A percentile compares a stretch with the other conserved stretches of the same genome.
Conservation (phyloP, 2,888 invertebrate genomes). For the Miltochrista miniata region DNA sequence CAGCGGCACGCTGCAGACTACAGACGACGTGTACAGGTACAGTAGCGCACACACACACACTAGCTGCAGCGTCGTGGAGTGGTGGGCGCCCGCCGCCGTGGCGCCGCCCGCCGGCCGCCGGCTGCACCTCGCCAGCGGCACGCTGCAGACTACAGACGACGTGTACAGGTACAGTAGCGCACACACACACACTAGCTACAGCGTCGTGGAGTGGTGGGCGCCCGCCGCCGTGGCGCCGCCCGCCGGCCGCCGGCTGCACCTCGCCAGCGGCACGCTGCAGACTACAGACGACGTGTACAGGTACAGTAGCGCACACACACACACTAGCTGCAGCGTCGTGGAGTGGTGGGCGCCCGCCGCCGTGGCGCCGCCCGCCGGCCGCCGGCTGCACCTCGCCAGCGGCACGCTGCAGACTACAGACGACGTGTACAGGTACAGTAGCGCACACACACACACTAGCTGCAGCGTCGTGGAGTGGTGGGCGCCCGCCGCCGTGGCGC, state of each 20-base stretch:
- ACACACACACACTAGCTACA: too few species aligned
- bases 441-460: constrained; percentile 84
- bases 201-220: too few species aligned
- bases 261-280: constrained; percentile 68
- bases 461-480: constrained; percentile 98
- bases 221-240: constrained; percentile 85
- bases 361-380: constrained; percentile 93
- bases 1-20: constrained; percentile 75
- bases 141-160: constrained; percentile 72
- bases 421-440: constrained; percentile 81
- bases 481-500: constrained; percentile 94
- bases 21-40: constrained; percentile 47
- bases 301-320: constrained; percentile 13
- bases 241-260: constrained; percentile 89
- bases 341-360: too few species aligned
- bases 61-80: too few species aligned
- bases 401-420: constrained; percentile 74
- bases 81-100: constrained; percentile 70
- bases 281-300: constrained; percentile 56
- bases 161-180: constrained; percentile 47
- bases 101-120: constrained; percentile 88
- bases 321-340: too few species aligned
- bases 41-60: not conserved
- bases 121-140: constrained; percentile 83
- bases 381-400: constrained; percentile 87